Evolutionary conservation across 2,113 vertebrate genomes (phyloP).

Genomic region (Hippopotamus amphibius): DNA sequence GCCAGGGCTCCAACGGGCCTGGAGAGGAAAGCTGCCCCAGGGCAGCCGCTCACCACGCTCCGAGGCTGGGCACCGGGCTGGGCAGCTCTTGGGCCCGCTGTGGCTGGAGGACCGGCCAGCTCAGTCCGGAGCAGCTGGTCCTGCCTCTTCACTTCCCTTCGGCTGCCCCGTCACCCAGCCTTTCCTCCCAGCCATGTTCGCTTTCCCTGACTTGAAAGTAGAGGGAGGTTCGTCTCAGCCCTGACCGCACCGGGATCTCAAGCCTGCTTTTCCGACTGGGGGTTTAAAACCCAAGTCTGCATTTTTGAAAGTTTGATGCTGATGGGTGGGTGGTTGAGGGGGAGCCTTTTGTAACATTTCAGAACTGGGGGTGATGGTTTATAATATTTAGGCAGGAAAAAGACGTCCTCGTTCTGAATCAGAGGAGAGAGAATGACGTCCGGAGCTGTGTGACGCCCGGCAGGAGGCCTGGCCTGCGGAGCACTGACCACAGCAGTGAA

Average conservation of each 20-base stretch:
- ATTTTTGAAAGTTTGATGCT: too few species aligned
- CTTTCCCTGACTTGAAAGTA: background rate
- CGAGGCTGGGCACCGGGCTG: rapidly evolving
- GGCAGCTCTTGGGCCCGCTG: background rate
- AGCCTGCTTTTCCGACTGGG: too few species aligned
- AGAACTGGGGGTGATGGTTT: background rate
- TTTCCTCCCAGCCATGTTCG: rapidly evolving
- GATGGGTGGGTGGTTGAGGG: background rate
- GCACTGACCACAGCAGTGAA: background rate
- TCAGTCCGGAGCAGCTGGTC: background rate
- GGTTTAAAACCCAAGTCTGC: background rate
- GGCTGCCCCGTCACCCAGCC: background rate
- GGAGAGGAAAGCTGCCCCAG: too few species aligned
- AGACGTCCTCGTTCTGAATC: background rate
- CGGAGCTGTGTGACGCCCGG: rapidly evolving
- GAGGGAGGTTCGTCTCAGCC: background rate
- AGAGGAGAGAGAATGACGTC: background rate
- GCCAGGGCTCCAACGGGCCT: background rate
- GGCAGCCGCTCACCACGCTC: rapidly evolving
- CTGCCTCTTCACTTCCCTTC: background rate
- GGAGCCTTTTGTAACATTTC: background rate
- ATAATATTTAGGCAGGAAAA: background rate
- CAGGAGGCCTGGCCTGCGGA: background rate
- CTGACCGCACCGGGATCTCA: rapidly evolving
- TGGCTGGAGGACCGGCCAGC: background rate